Conservation (phyloP, 2,888 invertebrate species). For the Eupithecia subfuscata region DNA sequence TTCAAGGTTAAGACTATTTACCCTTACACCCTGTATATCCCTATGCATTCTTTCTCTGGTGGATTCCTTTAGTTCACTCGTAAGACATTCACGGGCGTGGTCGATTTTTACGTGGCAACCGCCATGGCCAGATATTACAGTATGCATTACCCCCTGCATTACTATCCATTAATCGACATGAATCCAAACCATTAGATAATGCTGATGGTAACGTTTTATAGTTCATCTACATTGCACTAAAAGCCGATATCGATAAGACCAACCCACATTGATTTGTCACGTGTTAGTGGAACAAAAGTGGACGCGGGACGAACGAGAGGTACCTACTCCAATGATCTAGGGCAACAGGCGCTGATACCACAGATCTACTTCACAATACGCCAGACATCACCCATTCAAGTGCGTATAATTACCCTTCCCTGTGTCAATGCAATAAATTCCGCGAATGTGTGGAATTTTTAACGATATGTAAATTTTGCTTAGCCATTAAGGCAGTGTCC, state of each 20-base stretch:
- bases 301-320: not conserved
- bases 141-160: too few species aligned
- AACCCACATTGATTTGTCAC: not conserved
- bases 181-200: not conserved
- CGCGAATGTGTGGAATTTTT: too few species aligned
- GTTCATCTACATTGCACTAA: not conserved
- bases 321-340: not conserved
- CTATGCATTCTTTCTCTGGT: too few species aligned
- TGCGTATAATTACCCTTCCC: slow-evolving; percentile 41
- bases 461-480: too few species aligned
- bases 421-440: slow-evolving; percentile 12
- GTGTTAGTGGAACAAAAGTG: not conserved
- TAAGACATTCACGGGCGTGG: not conserved
- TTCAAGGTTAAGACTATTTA: too few species aligned
- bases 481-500: slow-evolving; percentile 37
- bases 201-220: not conserved
- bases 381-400: slow-evolving; percentile 27
- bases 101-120: not conserved
- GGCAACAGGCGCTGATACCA: slow-evolving; percentile 5
- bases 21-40: too few species aligned
- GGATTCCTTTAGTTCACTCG: not conserved
- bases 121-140: not conserved
- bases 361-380: not conserved
- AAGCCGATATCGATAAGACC: not conserved
- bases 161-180: not conserved